A percentile compares a stretch with the other conserved stretches of the same genome.
Conservation (phyloP, 2,888 invertebrate genomes). For the Poecilobothrus nobilitatus region DNA sequence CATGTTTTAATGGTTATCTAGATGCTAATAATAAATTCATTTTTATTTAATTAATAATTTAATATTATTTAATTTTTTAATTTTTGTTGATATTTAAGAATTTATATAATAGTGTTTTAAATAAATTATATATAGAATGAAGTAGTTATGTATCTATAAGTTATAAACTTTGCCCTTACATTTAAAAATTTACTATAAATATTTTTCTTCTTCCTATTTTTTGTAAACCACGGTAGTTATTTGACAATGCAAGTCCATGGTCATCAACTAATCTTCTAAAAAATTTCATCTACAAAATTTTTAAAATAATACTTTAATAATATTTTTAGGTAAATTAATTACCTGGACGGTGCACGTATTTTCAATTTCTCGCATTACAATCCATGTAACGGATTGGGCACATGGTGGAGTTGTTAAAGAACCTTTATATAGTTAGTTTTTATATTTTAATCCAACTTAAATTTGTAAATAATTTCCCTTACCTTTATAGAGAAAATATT, state of each 20-base stretch:
- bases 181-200: neutral
- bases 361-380: neutral
- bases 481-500: neutral
- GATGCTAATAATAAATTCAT: too few species aligned
- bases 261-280: neutral
- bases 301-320: neutral
- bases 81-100: too few species aligned
- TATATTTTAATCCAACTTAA: neutral
- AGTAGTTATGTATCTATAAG: too few species aligned
- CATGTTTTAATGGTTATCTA: too few species aligned
- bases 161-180: too few species aligned
- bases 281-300: conserved; percentile 2
- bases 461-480: neutral
- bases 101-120: too few species aligned
- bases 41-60: too few species aligned
- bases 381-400: neutral
- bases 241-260: neutral
- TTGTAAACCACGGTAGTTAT: neutral
- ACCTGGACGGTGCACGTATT: neutral
- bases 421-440: neutral
- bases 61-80: too few species aligned
- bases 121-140: too few species aligned
- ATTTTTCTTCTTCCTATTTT: neutral
- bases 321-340: neutral
- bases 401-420: conserved; percentile 2